These are phyloP conservation scores for Synanthedon formicaeformis DNA, from an alignment of 2,888 invertebrate genomes.

Conservation along the genomic window DNA sequence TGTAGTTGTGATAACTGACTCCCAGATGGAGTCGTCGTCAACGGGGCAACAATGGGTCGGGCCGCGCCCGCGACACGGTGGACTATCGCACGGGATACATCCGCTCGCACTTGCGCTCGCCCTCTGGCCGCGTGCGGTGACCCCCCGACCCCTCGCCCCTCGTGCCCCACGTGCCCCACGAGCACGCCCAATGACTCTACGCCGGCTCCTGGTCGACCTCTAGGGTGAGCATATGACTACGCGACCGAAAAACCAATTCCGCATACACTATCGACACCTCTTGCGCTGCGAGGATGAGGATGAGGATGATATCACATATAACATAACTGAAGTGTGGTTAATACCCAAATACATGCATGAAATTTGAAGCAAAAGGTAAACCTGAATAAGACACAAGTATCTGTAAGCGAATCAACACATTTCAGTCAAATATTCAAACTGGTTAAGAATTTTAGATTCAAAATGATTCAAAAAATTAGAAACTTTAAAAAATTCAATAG, in stretches of 20 bases:
- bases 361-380: no score
- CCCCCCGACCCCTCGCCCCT: constrained; percentile 40
- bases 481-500: no score
- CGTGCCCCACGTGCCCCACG: neutral
- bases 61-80: constrained; percentile 74
- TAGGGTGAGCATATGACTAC: neutral
- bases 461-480: no score
- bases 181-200: neutral
- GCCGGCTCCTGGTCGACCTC: neutral
- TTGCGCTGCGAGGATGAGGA: no score
- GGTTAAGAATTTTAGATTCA: no score
- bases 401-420: no score
- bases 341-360: no score
- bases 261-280: no score
- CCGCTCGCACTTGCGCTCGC: constrained; percentile 91
- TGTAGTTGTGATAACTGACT: neutral
- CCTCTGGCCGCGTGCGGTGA: constrained; percentile 94
- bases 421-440: no score
- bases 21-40: constrained; percentile 87
- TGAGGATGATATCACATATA: no score
- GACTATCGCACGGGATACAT: constrained; percentile 91
- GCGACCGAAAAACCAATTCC: neutral
- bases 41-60: constrained; percentile 55
- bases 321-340: no score
- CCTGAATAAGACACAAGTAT: no score